Conservation (phyloP, 2,797 vertebrate species). For the Podarcis lilfordi region DNA sequence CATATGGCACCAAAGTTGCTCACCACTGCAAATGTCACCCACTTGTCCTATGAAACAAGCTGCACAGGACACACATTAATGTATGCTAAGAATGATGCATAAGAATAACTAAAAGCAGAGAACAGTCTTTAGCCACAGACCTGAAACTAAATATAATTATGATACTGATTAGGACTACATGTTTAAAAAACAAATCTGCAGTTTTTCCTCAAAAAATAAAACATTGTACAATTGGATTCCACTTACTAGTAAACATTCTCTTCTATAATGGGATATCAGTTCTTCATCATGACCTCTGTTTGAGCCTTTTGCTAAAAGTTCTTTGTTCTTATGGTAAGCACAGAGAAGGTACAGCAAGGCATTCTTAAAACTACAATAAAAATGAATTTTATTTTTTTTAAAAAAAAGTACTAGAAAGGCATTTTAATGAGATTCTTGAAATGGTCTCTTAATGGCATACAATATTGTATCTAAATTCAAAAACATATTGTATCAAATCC, state of each 20-base stretch:
- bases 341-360: slow-evolving; percentile 95
- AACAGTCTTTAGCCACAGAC: neutral
- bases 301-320: slow-evolving; percentile 89
- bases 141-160: neutral
- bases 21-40: neutral
- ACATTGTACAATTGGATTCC: slow-evolving; percentile 13
- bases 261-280: slow-evolving; percentile 90
- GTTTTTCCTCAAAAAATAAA: neutral
- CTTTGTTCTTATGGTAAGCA: slow-evolving; percentile 96
- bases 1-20: neutral
- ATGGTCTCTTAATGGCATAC: neutral
- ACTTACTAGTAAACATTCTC: slow-evolving; percentile 97
- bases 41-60: neutral
- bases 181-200: neutral
- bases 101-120: neutral
- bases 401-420: neutral
- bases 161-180: neutral
- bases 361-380: slow-evolving; percentile 88
- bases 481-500: neutral
- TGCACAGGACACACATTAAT: neutral
- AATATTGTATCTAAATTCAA: neutral
- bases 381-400: slow-evolving; percentile 9
- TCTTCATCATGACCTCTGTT: slow-evolving; percentile 93
- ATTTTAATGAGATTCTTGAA: neutral
- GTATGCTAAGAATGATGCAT: neutral